phyloP scores from a whole-genome alignment of 64 coral and sea anemone genomes.

The Exaiptasia diaphana region DNA sequence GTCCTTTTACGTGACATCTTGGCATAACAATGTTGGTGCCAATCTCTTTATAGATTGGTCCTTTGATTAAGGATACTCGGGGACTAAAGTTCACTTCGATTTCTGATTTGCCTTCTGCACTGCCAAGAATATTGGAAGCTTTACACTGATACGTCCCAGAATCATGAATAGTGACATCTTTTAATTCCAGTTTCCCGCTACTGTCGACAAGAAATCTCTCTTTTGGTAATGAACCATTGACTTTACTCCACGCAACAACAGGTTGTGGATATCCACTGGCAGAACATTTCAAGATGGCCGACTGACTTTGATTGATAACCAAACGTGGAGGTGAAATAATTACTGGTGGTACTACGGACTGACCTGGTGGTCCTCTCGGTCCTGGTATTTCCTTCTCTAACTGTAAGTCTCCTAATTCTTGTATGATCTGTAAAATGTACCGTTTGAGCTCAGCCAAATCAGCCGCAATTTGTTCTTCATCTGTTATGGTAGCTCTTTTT shows the following conservation, averaged over 20 bases:
- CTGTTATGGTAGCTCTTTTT: no score
- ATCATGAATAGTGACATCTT: slow-evolving; percentile 9
- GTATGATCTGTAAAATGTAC: no score
- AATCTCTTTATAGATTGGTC: neutral
- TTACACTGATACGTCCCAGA: slow-evolving; percentile 37
- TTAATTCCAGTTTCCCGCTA: neutral
- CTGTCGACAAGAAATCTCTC: no score
- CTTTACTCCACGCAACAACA: slow-evolving; percentile 16
- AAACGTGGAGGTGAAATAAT: slow-evolving; percentile 20
- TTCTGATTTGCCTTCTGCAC: neutral
- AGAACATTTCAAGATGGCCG: slow-evolving; percentile 23
- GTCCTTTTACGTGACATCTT: slow-evolving; percentile 42
- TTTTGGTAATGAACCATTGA: slow-evolving; percentile 2
- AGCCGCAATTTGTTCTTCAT: no score
- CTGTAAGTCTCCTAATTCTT: no score
- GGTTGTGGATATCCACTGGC: slow-evolving; percentile 22
- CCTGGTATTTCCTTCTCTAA: no score
- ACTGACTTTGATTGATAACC: slow-evolving; percentile 22
- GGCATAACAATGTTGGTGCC: slow-evolving; percentile 20
- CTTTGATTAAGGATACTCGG: neutral
- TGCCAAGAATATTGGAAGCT: slow-evolving; percentile 35
- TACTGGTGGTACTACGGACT: slow-evolving; percentile 18
- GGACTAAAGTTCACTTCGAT: slow-evolving; percentile 39
- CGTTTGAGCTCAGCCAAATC: no score
- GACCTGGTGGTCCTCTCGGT: neutral